Percentiles rank a stretch among this genome's conserved stretches.
phyloP scores from a whole-genome alignment of 1,140 invertebrate genomes.

The Halesus radiatus region DNA sequence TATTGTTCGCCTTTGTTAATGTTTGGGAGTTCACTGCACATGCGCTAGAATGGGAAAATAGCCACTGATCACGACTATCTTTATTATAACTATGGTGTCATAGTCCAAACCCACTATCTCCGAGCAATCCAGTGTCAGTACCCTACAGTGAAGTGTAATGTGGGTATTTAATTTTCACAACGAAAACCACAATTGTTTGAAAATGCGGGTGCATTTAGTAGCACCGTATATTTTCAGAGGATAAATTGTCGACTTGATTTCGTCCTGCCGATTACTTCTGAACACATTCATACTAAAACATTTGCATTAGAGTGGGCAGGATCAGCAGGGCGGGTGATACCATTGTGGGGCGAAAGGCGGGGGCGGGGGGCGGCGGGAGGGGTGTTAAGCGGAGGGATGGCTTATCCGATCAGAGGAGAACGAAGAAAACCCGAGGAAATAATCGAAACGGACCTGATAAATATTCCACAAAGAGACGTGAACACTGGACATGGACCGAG shows the following conservation, averaged over 20 bases:
- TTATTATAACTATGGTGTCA: no score
- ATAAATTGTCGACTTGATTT: not conserved
- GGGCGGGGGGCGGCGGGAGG: not conserved
- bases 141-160: no score
- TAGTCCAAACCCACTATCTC: no score
- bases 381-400: not conserved
- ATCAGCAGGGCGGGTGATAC: constrained; percentile 6
- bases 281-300: not conserved
- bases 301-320: constrained; percentile 18
- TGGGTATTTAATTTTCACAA: no score
- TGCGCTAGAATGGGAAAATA: no score
- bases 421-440: constrained; percentile 22
- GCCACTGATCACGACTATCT: no score
- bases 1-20: no score
- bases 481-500: not conserved
- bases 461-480: constrained; percentile 15
- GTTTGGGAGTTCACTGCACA: no score
- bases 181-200: no score
- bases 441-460: constrained; percentile 23
- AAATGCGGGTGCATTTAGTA: no score
- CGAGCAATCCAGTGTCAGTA: no score
- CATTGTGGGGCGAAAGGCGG: not conserved
- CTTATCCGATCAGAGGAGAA: constrained; percentile 32
- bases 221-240: no score
- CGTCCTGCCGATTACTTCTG: constrained; percentile 3